These are phyloP conservation scores for Aproaerema taeniolella DNA, from an alignment of 2,888 invertebrate genomes.

Conservation along the genomic window DNA sequence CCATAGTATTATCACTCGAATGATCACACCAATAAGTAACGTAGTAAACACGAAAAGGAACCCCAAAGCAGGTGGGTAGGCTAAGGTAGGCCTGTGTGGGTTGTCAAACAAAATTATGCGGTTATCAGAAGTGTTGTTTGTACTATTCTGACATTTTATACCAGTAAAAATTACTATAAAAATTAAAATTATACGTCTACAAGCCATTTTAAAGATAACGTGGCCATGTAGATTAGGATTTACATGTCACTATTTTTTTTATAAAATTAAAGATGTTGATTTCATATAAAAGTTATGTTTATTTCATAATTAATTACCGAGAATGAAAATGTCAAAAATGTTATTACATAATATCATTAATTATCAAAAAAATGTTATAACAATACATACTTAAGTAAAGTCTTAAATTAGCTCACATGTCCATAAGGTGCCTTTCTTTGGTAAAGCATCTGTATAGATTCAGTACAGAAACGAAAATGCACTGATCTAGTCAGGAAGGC, in stretches of 20 bases:
- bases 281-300: too few relatives aligned
- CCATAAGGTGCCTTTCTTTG: too few relatives aligned
- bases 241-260: neutral
- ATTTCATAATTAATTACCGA: too few relatives aligned
- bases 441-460: too few relatives aligned
- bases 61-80: slow-evolving; percentile 45
- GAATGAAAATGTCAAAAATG: too few relatives aligned
- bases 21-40: slow-evolving; percentile 47
- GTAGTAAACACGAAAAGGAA: slow-evolving; percentile 52
- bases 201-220: neutral
- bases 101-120: slow-evolving; percentile 27
- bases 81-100: slow-evolving; percentile 34
- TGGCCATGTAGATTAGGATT: slow-evolving; percentile 2
- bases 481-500: too few relatives aligned
- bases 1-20: slow-evolving; percentile 52
- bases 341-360: too few relatives aligned
- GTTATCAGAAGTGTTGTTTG: slow-evolving; percentile 7
- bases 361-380: too few relatives aligned
- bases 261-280: neutral
- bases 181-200: neutral
- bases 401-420: too few relatives aligned
- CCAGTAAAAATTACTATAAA: neutral
- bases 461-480: too few relatives aligned
- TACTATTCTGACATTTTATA: neutral
- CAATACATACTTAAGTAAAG: too few relatives aligned